These are phyloP conservation scores for Colossoma macropomum DNA, from an alignment of 2,113 vertebrate genomes.

Conservation along the genomic window DNA sequence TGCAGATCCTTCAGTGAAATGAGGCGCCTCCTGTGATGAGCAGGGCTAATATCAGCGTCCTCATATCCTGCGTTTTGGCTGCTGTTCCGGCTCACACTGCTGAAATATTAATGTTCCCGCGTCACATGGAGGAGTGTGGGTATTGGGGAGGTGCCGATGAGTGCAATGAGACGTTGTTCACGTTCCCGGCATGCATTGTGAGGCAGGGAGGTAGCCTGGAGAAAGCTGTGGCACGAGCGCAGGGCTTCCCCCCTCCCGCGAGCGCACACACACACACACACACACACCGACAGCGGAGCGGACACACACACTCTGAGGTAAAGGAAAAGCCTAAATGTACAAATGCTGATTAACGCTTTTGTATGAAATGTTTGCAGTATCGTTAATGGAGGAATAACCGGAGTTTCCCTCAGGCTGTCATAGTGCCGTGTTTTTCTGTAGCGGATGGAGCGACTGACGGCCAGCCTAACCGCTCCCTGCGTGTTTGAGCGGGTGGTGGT, in stretches of 20 bases:
- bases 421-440: neutral
- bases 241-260: conserved; percentile 34
- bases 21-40: too few relatives aligned
- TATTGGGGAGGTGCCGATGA: neutral
- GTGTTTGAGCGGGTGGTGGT: neutral
- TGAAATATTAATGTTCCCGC: conserved; percentile 10
- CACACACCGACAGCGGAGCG: neutral
- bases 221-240: conserved; percentile 50
- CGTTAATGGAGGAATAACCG: neutral
- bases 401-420: neutral
- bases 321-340: neutral
- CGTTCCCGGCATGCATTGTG: conserved; percentile 78
- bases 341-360: neutral
- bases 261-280: neutral
- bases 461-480: neutral
- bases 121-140: neutral
- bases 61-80: neutral
- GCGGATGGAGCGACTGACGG: neutral
- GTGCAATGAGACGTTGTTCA: conserved; percentile 51
- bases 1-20: too few relatives aligned
- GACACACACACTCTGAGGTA: conserved; percentile 2
- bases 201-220: conserved; percentile 33
- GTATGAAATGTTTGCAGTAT: neutral
- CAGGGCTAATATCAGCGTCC: neutral
- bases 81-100: neutral